Evolutionary conservation across 1,140 invertebrate genomes (phyloP), one percentile per base, ranked within the genome.

Genomic region (Heterodera carotae): DNA sequence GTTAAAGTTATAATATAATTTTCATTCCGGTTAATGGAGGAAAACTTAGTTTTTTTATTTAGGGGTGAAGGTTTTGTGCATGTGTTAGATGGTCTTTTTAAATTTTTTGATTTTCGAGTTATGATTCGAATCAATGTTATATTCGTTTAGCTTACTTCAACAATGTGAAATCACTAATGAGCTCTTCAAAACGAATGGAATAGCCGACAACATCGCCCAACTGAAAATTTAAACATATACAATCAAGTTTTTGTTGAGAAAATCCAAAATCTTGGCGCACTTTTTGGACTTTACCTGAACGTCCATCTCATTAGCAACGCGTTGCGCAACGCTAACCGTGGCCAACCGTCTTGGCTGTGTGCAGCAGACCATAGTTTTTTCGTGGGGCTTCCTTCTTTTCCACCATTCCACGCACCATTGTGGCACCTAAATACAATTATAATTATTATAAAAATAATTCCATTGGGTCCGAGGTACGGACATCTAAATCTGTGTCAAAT

Each of bases 331-430:
- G 2, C 94, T 93, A 75, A 97, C 95, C 0, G 97, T 95, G 25
- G 97, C 97, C 0, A 99, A 94, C 88, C 97, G 90, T 67, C 97
- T 90, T 0, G 97, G 97, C 88, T 99, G 95, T 0, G 97, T 99
- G 2, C 98, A 91, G 0, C 92, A 95, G 86, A 99, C 89, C 78
- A 89, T 80, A 5, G 25, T 34, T 12, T 59, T 12, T 3, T 33
- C 29, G 75, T 67, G 34, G 53, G 59, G 31, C 71, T 25, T 1
- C 22, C 74, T 25, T 2, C 0, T 75, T 48, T 87, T 78, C 0
- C 94, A 92, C 90, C 92, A 96, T 82, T 97, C 94, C 0, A 96
- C 92, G 88, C 94, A 96, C 94, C 94, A 93, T 88, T 91, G 91
- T 25, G 91, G 91, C 80, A 78, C 25, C 27, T 78, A 3, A 1